phyloP scores from a whole-genome alignment of 2,797 vertebrate species.

The Diplodus puntazzo region DNA sequence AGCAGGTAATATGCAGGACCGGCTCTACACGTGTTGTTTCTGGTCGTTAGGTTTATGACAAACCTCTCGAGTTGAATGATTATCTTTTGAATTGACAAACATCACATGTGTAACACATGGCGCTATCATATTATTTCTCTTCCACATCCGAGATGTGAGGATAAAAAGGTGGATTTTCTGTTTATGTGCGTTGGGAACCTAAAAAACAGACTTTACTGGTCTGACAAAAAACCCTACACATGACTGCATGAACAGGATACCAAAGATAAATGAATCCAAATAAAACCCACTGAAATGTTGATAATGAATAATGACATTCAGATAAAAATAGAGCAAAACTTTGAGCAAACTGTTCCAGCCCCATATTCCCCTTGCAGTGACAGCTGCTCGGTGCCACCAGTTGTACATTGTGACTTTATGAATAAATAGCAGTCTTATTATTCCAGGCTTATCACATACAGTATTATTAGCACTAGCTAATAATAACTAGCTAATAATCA shows the following conservation, averaged over 20 bases:
- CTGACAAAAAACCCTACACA: background rate
- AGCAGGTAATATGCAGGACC: too few species aligned
- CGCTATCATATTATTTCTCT: too few species aligned
- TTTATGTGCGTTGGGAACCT: background rate
- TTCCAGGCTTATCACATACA: background rate
- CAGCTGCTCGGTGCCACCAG: background rate
- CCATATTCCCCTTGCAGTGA: background rate
- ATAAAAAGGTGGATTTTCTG: background rate
- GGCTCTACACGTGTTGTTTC: too few species aligned
- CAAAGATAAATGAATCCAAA: background rate
- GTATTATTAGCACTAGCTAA: slow-evolving; percentile 7
- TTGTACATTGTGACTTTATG: background rate
- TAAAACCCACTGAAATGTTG: background rate
- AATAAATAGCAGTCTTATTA: slow-evolving; percentile 1
- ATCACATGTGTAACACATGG: too few species aligned
- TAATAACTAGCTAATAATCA: too few species aligned
- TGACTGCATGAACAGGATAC: too few species aligned
- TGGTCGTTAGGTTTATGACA: too few species aligned
- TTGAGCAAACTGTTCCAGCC: background rate
- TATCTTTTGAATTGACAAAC: too few species aligned
- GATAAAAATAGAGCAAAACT: background rate
- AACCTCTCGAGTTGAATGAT: too few species aligned
- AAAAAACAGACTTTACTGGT: slow-evolving; percentile 3
- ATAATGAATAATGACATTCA: background rate
- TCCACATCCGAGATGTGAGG: background rate